Percentiles rank a stretch among this genome's conserved stretches.
phyloP scores from a whole-genome alignment of 2,113 vertebrate species.

The Pelusios castaneus region DNA sequence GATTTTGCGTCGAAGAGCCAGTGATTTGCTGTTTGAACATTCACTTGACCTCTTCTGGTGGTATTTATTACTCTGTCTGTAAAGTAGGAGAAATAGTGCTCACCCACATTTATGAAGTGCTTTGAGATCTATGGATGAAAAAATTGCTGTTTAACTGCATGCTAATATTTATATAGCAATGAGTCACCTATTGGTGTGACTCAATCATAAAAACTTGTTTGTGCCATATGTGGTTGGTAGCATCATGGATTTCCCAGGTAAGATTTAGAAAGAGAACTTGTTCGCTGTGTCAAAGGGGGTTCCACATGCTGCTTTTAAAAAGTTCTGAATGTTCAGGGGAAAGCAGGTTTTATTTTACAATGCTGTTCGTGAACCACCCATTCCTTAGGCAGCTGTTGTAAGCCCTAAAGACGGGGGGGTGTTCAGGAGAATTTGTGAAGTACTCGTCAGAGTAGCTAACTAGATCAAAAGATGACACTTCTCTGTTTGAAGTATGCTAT shows the following conservation, averaged over 20 bases:
- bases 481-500: background rate
- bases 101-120: background rate
- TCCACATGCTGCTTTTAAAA: background rate
- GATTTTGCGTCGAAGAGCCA: background rate
- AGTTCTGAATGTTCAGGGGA: background rate
- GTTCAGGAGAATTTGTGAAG: background rate
- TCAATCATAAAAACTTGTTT: background rate
- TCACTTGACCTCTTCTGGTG: background rate
- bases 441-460: background rate
- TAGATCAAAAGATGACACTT: background rate
- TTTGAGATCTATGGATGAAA: background rate
- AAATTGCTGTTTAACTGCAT: background rate
- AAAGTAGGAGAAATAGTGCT: background rate
- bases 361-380: background rate
- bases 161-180: background rate
- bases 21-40: fast-evolving
- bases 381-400: background rate
- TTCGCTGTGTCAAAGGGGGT: background rate
- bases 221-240: background rate
- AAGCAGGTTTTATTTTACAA: background rate
- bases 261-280: background rate
- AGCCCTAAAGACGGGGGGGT: background rate
- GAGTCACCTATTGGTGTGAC: background rate
- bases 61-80: background rate
- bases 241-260: background rate